Evolutionary conservation across 2,888 invertebrate species (phyloP).

Genomic region (Chaitophorus viminalis): DNA sequence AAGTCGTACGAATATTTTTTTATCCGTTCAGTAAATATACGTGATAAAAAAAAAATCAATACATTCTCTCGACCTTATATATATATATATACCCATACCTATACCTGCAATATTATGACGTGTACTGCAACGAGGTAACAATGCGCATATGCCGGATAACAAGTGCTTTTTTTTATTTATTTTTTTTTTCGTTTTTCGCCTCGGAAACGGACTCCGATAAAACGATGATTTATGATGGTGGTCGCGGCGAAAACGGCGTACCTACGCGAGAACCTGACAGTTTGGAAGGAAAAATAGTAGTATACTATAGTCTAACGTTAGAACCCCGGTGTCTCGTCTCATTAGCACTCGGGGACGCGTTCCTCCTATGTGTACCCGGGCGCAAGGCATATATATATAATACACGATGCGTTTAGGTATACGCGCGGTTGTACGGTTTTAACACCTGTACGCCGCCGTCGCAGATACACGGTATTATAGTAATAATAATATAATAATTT

Average conservation of each 20-base stretch:
- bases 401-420: not conserved
- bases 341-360: slow-evolving; percentile 35
- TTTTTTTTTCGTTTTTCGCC: not conserved
- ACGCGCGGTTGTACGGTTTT: slow-evolving; percentile 24
- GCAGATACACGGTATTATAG: too few species aligned
- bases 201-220: slow-evolving; percentile 50
- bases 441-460: slow-evolving; percentile 37
- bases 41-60: too few species aligned
- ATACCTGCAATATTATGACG: not conserved
- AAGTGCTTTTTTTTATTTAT: not conserved
- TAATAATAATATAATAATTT: too few species aligned
- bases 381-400: too few species aligned
- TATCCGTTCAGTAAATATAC: too few species aligned
- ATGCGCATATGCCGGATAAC: not conserved
- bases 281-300: slow-evolving; percentile 29
- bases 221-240: slow-evolving; percentile 47
- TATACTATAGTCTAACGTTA: too few species aligned
- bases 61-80: too few species aligned
- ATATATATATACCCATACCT: too few species aligned
- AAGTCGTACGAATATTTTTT: too few species aligned
- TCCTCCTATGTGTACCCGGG: not conserved
- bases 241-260: not conserved
- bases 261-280: slow-evolving; percentile 29
- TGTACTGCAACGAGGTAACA: not conserved
- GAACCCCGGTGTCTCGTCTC: slow-evolving; percentile 49